phyloP scores from a whole-genome alignment of 2,888 invertebrate species.

The Salpingus planirostris region DNA sequence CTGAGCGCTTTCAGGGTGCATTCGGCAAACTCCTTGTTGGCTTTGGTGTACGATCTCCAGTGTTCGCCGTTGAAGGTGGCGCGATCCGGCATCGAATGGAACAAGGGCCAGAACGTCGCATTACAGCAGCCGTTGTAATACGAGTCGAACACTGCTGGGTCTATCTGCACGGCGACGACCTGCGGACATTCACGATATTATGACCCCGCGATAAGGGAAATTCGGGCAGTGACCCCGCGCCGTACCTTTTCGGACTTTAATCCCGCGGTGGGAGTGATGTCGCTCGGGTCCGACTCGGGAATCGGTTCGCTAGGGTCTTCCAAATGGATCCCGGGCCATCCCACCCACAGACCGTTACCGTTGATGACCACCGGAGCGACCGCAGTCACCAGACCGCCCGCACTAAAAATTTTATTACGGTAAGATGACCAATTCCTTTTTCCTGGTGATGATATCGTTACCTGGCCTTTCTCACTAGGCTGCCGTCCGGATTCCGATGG shows the following conservation, averaged over 20 bases:
- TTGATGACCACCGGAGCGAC: slow-evolving; percentile 84
- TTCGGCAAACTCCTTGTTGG: slow-evolving; percentile 76
- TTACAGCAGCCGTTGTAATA: slow-evolving; percentile 92
- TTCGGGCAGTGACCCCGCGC: too few species aligned
- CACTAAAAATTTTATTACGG: too few species aligned
- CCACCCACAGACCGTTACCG: slow-evolving; percentile 80
- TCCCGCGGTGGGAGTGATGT: slow-evolving; percentile 80
- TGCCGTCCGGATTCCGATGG: slow-evolving; percentile 62
- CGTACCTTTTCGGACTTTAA: slow-evolving; percentile 70
- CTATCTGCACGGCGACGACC: slow-evolving; percentile 74
- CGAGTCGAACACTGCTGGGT: slow-evolving; percentile 67
- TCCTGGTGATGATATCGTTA: too few species aligned
- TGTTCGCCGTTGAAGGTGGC: slow-evolving; percentile 75
- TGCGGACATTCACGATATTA: slow-evolving; percentile 29
- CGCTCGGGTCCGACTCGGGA: slow-evolving; percentile 78
- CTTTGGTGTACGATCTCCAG: slow-evolving; percentile 70
- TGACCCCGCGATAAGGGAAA: not conserved
- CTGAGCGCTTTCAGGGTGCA: slow-evolving; percentile 63
- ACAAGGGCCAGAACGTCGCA: slow-evolving; percentile 86
- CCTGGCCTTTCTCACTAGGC: slow-evolving; percentile 78
- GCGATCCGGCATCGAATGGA: slow-evolving; percentile 87
- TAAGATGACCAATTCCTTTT: too few species aligned
- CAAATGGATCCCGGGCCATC: slow-evolving; percentile 83
- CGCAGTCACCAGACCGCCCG: slow-evolving; percentile 83
- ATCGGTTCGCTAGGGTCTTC: slow-evolving; percentile 68